Percentiles rank a stretch among this genome's conserved stretches.
These are phyloP conservation scores for Macrotus californicus DNA, from an alignment of 2,113 vertebrate genomes.

Conservation along the genomic window DNA sequence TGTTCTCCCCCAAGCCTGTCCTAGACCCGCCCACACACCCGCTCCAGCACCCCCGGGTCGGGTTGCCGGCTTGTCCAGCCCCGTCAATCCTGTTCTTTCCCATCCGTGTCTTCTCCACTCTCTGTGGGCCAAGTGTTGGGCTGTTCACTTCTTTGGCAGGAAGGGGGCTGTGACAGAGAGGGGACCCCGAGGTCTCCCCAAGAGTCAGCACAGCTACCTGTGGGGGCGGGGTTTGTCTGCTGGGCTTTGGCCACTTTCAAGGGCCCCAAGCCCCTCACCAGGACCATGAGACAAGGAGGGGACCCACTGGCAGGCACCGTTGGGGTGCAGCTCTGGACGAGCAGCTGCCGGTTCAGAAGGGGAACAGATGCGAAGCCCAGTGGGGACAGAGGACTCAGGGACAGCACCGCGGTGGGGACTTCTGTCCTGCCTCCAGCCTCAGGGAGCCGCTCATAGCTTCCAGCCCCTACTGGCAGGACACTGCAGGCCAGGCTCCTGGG, in stretches of 20 bases:
- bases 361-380: background rate
- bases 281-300: background rate
- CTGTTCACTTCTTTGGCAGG: background rate
- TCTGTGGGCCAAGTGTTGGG: background rate
- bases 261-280: background rate
- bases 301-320: no score
- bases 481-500: accelerated
- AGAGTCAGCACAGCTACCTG: background rate
- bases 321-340: accelerated
- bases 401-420: accelerated
- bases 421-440: background rate
- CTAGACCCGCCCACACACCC: background rate
- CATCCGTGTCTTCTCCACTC: background rate
- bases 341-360: background rate
- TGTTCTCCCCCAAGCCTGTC: background rate
- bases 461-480: accelerated
- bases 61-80: no score
- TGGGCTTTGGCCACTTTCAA: background rate
- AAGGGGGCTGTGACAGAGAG: no score
- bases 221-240: background rate
- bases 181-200: background rate
- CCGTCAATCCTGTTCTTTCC: background rate
- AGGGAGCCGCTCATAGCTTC: background rate
- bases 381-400: background rate
- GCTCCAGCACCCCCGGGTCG: accelerated